Base-by-base conservation (phyloP, 1,140 invertebrate genomes). In the Rhynchophorus ferrugineus region DNA sequence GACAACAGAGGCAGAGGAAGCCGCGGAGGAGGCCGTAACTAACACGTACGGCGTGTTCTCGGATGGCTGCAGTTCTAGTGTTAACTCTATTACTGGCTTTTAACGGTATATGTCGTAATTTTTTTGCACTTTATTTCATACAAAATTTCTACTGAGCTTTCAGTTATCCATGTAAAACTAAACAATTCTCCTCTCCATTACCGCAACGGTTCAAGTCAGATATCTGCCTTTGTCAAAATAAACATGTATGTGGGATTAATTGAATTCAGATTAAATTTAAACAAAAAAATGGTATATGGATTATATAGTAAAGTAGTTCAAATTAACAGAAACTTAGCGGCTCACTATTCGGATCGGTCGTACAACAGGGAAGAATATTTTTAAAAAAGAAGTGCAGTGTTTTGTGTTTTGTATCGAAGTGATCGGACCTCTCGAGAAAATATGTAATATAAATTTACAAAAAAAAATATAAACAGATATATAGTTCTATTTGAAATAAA, bases 291-390 rank as follows among this genome's bases (percentile, higher is more conserved):
- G 65, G 65, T 67, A 66, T 66, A 67, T 66, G 64, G 64, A 67
- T 65, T 59, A 57, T 61, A 61, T 59, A 66, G 57, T 62, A 63
- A 59, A 58, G 57, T 64, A 67, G 58, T 63, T 62, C 53, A 64
- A 61, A 61, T 58, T 61, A 60, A 58, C 49, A 59, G n/a, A n/a
- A 63, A 59, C 55, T 59, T 63, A 63, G 61, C 49, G 56, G 64
- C 60, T 60, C 65, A 67, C 65, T 66, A 44, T 66, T 67, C 65
- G 65, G 65, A 67, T 67, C 64, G 58, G 36, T 34, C 11, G 46
- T 41, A 41, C 20, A 3, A 7, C 9, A 18, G 9, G 50, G 13
- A 24, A 21, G 24, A 18, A 42, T 18, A 16, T 42, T 46, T 18
- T 7, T 38, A 24, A 13, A 52, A 50, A 14, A 47, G 47, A 54